phyloP scores from a whole-genome alignment of 2,113 vertebrate species.

The Piprites chloris region DNA sequence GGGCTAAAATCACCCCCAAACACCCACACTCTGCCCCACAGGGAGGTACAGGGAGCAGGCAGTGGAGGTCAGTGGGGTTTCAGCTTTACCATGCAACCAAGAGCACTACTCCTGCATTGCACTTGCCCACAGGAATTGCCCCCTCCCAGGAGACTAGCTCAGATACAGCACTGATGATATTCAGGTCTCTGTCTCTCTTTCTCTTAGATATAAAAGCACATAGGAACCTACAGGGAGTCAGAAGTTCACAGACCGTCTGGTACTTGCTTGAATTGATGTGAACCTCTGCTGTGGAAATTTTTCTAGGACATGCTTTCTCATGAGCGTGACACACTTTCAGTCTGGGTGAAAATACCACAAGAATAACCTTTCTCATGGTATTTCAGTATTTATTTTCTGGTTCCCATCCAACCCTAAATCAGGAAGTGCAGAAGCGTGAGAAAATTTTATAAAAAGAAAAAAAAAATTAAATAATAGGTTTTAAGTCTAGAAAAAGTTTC shows the following conservation, averaged over 20 bases:
- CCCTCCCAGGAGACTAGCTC: background rate
- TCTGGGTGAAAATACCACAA: constrained; percentile 67
- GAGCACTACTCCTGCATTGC: background rate
- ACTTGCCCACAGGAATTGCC: background rate
- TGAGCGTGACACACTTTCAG: constrained; percentile 32
- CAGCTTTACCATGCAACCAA: background rate
- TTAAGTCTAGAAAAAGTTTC: constrained; percentile 21
- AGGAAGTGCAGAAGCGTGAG: constrained; percentile 68
- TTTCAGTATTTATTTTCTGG: constrained; percentile 68
- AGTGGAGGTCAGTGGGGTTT: background rate
- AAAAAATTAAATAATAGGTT: constrained; percentile 32
- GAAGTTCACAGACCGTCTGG: constrained; percentile 38
- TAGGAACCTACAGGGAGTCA: constrained; percentile 38
- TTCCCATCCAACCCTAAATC: constrained; percentile 65
- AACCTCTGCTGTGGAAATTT: constrained; percentile 54
- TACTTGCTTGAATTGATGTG: constrained; percentile 32
- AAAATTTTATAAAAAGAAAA: constrained; percentile 64
- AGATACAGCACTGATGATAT: background rate
- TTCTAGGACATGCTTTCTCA: constrained; percentile 61
- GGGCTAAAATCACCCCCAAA: background rate
- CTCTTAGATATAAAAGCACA: background rate
- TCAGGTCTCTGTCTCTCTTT: background rate
- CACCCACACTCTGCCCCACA: background rate
- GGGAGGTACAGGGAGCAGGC: background rate
- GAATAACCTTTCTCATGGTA: constrained; percentile 70